These are phyloP conservation scores for Agriopis marginaria DNA, from an alignment of 2,888 invertebrate genomes.

Conservation along the genomic window DNA sequence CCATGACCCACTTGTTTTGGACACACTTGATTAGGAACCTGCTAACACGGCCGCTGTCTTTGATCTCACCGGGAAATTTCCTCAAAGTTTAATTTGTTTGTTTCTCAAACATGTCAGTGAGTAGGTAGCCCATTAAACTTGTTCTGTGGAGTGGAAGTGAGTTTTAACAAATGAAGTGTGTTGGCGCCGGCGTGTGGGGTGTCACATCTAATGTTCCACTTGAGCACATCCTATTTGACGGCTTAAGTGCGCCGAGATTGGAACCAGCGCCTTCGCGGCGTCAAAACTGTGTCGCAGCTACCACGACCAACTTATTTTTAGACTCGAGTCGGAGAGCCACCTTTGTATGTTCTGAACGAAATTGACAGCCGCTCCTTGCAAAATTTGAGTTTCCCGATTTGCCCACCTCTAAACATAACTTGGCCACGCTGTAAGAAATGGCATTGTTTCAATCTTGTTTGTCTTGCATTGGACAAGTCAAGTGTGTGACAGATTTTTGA, in stretches of 20 bases:
- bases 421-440: constrained; percentile 14
- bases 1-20: constrained; percentile 19
- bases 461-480: constrained; percentile 9
- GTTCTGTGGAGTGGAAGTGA: constrained; percentile 54
- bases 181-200: constrained; percentile 53
- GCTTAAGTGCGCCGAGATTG: constrained; percentile 71
- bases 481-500: constrained; percentile 24
- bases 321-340: background rate
- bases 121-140: constrained; percentile 54
- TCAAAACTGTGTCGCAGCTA: constrained; percentile 24
- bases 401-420: background rate
- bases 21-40: constrained; percentile 31
- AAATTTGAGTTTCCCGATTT: background rate
- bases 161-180: constrained; percentile 67
- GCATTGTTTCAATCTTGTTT: constrained; percentile 28
- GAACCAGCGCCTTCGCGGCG: constrained; percentile 60
- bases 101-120: constrained; percentile 51
- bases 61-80: constrained; percentile 42
- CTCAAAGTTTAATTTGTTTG: constrained; percentile 51
- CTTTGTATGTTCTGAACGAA: background rate
- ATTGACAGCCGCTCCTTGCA: background rate
- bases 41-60: constrained; percentile 29
- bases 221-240: constrained; percentile 71
- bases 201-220: constrained; percentile 71
- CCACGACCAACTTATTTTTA: background rate